Evolutionary conservation across 1,140 invertebrate species (phyloP).

Genomic region (Drosophila ironensis): DNA sequence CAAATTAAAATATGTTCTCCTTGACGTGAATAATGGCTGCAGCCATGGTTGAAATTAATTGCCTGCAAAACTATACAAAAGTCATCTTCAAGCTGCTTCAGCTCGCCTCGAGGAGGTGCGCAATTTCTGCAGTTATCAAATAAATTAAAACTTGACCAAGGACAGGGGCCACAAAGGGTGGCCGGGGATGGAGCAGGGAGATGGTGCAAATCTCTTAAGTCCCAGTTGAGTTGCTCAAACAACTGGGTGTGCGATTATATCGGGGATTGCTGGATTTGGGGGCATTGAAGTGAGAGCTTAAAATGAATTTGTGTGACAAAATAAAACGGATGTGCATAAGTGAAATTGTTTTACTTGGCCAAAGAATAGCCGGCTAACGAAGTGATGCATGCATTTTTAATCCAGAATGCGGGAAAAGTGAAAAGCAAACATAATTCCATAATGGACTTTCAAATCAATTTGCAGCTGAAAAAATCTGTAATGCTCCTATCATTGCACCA

Average conservation of each 20-base stretch:
- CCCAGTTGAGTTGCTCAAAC: constrained; percentile 50
- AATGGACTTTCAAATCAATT: constrained; percentile 27
- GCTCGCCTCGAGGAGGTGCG: constrained; percentile 46
- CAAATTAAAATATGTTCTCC: constrained; percentile 50
- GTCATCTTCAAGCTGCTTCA: constrained; percentile 10
- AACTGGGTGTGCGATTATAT: constrained; percentile 29
- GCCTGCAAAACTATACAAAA: constrained; percentile 61
- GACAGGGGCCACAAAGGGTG: constrained; percentile 46
- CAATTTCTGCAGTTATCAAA: constrained; percentile 51
- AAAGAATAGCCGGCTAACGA: background rate
- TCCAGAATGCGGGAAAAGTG: constrained; percentile 2
- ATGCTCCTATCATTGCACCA: no score
- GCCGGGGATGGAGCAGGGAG: constrained; percentile 34
- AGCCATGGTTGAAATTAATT: constrained; percentile 64
- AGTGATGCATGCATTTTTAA: background rate
- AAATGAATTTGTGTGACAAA: constrained; percentile 29
- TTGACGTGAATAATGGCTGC: constrained; percentile 29
- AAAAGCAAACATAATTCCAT: constrained; percentile 25
- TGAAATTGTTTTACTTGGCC: constrained; percentile 35
- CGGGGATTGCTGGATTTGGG: constrained; percentile 17
- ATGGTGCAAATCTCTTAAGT: constrained; percentile 46
- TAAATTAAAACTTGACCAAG: constrained; percentile 66
- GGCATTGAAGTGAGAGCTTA: constrained; percentile 5
- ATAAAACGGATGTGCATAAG: constrained; percentile 30
- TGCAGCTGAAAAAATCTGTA: constrained; percentile 1